A percentile compares a stretch with the other conserved stretches of the same genome.
Conservation (phyloP, 1,140 invertebrate species). For the Ceratosolen solmsi region DNA sequence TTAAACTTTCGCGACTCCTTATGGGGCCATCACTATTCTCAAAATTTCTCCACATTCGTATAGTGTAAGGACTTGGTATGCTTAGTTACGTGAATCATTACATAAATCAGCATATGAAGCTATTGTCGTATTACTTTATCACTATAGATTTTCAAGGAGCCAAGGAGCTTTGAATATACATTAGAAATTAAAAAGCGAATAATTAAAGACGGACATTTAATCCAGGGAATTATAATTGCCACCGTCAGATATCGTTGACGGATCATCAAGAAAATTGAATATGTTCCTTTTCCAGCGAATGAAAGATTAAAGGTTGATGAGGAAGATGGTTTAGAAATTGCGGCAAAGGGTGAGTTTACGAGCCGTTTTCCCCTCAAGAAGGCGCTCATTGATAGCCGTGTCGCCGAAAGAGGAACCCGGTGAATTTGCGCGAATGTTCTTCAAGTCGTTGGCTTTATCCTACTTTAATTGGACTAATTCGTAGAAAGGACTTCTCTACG, state of each 20-base stretch:
- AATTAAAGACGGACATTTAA: background rate
- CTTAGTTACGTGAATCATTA: too few relatives aligned
- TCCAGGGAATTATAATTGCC: background rate
- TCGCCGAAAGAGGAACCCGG: conserved; percentile 29
- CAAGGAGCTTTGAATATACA: background rate
- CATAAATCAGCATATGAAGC: background rate
- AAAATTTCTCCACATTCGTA: too few relatives aligned
- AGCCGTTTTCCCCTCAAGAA: conserved; percentile 10
- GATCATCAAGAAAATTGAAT: conserved; percentile 43
- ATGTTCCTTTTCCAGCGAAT: conserved; percentile 27
- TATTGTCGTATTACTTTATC: background rate
- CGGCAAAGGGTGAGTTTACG: conserved; percentile 46
- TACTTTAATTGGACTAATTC: conserved; percentile 49
- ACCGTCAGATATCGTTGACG: background rate
- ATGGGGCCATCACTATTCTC: too few relatives aligned
- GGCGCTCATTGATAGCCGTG: conserved; percentile 48
- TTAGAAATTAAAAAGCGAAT: background rate
- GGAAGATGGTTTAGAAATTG: conserved; percentile 30
- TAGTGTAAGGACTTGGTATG: too few relatives aligned
- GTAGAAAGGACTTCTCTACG: conserved; percentile 26
- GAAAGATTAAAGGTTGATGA: conserved; percentile 49
- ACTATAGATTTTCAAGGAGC: too few relatives aligned
- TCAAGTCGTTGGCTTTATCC: conserved; percentile 45
- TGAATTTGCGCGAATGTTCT: conserved; percentile 32
- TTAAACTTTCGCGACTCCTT: background rate